Evolutionary conservation across 2,113 vertebrate genomes (phyloP).

Genomic region (Pteronura brasiliensis): DNA sequence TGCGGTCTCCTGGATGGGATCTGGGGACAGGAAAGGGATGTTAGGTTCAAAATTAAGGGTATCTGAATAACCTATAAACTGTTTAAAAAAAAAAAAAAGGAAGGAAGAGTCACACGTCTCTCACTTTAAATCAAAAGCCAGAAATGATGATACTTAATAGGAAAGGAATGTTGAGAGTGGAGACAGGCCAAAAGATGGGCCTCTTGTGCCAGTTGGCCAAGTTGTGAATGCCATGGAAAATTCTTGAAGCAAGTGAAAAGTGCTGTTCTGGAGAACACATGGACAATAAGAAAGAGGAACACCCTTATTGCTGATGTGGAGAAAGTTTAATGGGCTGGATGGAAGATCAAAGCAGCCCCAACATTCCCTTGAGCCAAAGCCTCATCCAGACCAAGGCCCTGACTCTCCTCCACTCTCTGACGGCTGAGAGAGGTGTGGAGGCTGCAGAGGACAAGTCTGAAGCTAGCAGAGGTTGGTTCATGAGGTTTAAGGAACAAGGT

Average conservation of each 20-base stretch:
- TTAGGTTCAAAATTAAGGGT: too few species aligned
- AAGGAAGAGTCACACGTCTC: background rate
- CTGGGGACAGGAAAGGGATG: too few species aligned
- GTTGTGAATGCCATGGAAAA: background rate
- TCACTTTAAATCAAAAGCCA: background rate
- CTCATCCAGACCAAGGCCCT: background rate
- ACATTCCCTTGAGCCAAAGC: background rate
- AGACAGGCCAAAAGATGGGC: background rate
- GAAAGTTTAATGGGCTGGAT: background rate
- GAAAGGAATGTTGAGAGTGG: background rate
- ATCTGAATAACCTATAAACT: too few species aligned
- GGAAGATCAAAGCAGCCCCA: background rate
- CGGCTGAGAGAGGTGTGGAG: background rate
- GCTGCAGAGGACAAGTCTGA: background rate
- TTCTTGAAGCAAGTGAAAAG: background rate
- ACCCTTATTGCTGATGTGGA: background rate
- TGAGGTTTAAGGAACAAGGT: background rate
- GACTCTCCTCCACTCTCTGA: background rate
- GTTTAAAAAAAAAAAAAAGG: too few species aligned
- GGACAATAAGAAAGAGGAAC: background rate
- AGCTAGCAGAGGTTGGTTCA: background rate
- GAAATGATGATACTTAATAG: background rate
- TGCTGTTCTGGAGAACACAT: background rate
- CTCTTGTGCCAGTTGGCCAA: background rate
- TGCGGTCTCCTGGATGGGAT: too few species aligned